phyloP scores from a whole-genome alignment of 2,888 invertebrate species.

The Hypselothyrea guttata region DNA sequence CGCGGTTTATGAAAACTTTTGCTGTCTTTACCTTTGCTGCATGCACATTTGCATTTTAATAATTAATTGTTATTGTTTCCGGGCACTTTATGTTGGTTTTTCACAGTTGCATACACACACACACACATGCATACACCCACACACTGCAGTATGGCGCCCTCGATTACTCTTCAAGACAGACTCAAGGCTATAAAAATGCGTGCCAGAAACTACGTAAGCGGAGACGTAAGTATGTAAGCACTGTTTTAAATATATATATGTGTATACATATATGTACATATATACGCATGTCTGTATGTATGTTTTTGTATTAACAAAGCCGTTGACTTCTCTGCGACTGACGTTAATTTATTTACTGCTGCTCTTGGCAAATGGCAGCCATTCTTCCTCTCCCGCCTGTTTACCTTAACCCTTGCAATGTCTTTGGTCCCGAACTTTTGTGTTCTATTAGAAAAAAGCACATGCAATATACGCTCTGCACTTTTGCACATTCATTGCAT shows the following conservation, averaged over 20 bases:
- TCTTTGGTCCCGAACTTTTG: neutral
- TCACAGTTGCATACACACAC: slow-evolving; percentile 25
- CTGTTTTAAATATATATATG: neutral
- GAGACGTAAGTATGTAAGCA: slow-evolving; percentile 32
- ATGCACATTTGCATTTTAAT: slow-evolving; percentile 52
- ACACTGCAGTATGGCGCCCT: neutral
- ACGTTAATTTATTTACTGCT: slow-evolving; percentile 68
- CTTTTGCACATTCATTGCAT: slow-evolving; percentile 64
- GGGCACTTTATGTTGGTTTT: slow-evolving; percentile 44
- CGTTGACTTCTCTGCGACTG: slow-evolving; percentile 52
- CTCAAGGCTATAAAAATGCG: slow-evolving; percentile 33
- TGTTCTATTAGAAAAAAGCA: slow-evolving; percentile 21
- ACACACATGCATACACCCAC: neutral
- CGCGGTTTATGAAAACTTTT: slow-evolving; percentile 46
- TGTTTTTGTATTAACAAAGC: slow-evolving; percentile 50
- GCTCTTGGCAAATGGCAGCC: slow-evolving; percentile 45
- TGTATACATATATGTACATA: neutral
- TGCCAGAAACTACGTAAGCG: slow-evolving; percentile 41
- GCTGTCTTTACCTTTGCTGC: slow-evolving; percentile 38
- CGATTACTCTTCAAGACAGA: slow-evolving; percentile 4
- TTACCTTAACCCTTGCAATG: too few species aligned
- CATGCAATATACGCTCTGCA: slow-evolving; percentile 59
- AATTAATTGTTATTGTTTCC: slow-evolving; percentile 66
- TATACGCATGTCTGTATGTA: neutral
- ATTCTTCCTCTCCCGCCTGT: neutral